Percentiles rank a stretch among this genome's conserved stretches.
These are phyloP conservation scores for Metaphire vulgaris DNA, from an alignment of 1,140 invertebrate species.

Conservation along the genomic window DNA sequence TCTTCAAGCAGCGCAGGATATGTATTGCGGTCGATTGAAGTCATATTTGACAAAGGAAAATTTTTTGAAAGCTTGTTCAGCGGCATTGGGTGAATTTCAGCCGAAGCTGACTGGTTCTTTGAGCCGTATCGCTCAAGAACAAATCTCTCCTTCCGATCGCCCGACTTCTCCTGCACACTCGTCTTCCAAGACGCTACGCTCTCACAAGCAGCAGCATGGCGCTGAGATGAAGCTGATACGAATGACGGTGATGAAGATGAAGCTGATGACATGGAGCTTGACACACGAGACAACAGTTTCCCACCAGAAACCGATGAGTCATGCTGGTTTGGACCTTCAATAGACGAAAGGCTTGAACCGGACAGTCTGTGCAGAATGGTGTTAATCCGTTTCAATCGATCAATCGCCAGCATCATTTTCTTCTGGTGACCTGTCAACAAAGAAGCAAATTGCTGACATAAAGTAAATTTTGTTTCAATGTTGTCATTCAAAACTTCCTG, in stretches of 20 bases:
- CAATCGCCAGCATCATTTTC: conserved; percentile 92
- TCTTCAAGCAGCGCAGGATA: not conserved
- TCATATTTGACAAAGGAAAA: not conserved
- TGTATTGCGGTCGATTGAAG: not conserved
- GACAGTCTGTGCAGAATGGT: not conserved
- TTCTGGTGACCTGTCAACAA: conserved; percentile 99
- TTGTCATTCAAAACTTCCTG: too few relatives aligned
- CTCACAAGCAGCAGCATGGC: not conserved
- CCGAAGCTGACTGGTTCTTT: not conserved
- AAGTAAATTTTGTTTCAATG: too few relatives aligned
- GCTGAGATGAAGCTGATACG: not conserved
- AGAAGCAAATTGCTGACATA: too few relatives aligned
- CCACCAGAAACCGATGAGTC: not conserved
- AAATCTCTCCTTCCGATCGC: too few relatives aligned
- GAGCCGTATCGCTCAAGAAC: too few relatives aligned
- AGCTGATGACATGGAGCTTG: not conserved
- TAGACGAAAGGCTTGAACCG: not conserved
- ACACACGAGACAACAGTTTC: not conserved
- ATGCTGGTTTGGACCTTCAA: not conserved
- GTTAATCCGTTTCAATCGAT: conserved; percentile 69
- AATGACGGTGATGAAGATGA: too few relatives aligned
- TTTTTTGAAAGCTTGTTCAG: not conserved
- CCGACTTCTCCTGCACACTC: too few relatives aligned
- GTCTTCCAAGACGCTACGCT: too few relatives aligned
- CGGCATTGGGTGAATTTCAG: not conserved